These are phyloP conservation scores for Callorhinus ursinus DNA, from an alignment of 2,113 vertebrate genomes.

Conservation along the genomic window DNA sequence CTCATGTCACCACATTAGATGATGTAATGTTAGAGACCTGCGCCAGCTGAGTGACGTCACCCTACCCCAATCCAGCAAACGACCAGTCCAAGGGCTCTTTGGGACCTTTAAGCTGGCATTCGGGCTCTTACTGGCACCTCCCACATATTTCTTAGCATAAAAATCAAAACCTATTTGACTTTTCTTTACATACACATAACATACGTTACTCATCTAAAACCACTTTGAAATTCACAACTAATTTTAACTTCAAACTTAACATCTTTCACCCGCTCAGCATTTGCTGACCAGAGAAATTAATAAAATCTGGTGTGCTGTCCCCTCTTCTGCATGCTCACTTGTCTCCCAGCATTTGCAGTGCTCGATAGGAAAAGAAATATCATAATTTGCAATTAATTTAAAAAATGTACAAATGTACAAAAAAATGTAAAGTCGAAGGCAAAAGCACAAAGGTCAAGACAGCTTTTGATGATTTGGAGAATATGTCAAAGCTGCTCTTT, in stretches of 20 bases:
- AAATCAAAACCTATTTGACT: background rate
- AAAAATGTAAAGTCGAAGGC: background rate
- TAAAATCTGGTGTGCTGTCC: rapidly evolving
- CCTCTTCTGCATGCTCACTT: background rate
- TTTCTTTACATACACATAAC: background rate
- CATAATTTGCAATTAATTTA: background rate
- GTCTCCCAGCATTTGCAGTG: background rate
- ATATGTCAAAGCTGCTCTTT: background rate
- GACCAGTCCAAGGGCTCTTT: background rate
- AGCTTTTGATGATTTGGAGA: background rate
- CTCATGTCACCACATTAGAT: background rate
- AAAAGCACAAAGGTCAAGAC: background rate
- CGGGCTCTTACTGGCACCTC: background rate
- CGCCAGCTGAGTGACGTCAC: rapidly evolving
- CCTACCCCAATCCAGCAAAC: rapidly evolving
- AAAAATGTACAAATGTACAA: background rate
- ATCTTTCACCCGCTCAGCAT: background rate
- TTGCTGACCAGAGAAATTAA: background rate
- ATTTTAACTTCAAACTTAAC: background rate
- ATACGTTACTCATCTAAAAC: no score
- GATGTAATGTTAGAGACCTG: background rate
- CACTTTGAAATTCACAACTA: background rate
- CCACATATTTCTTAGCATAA: background rate
- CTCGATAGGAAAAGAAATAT: background rate
- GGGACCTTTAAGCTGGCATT: no score